phyloP scores from a whole-genome alignment of 2,113 vertebrate species.

The Muscicapa adusta region DNA sequence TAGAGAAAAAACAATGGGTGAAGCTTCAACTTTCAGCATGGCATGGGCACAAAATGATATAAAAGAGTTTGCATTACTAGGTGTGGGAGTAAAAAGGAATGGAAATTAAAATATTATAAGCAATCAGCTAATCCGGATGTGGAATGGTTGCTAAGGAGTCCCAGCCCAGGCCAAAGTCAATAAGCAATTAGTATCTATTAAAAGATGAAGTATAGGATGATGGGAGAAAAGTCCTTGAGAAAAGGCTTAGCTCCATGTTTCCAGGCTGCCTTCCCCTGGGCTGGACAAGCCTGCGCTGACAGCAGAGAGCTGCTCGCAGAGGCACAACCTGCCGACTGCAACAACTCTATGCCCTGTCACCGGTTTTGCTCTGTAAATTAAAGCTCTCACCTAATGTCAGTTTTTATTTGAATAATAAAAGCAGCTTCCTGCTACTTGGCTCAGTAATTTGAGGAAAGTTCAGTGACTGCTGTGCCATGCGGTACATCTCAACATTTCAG shows the following conservation, averaged over 20 bases:
- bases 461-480: neutral
- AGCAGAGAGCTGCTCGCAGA: accelerated
- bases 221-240: neutral
- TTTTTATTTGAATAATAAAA: neutral
- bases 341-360: neutral
- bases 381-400: neutral
- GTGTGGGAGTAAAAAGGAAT: neutral
- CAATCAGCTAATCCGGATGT: constrained; percentile 14
- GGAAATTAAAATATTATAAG: neutral
- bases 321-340: neutral
- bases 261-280: neutral
- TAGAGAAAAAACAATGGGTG: neutral
- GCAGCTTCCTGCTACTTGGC: neutral
- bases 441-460: neutral
- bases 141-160: neutral
- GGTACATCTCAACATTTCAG: neutral
- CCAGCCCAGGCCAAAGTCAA: constrained; percentile 38
- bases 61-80: neutral
- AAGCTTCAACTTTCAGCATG: neutral
- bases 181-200: constrained; percentile 5
- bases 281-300: neutral
- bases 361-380: neutral
- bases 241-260: neutral
- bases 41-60: neutral
- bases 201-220: neutral